Percentiles rank a stretch among this genome's conserved stretches.
Conservation (phyloP, 1,140 invertebrate species). For the Drosophila hydei region DNA sequence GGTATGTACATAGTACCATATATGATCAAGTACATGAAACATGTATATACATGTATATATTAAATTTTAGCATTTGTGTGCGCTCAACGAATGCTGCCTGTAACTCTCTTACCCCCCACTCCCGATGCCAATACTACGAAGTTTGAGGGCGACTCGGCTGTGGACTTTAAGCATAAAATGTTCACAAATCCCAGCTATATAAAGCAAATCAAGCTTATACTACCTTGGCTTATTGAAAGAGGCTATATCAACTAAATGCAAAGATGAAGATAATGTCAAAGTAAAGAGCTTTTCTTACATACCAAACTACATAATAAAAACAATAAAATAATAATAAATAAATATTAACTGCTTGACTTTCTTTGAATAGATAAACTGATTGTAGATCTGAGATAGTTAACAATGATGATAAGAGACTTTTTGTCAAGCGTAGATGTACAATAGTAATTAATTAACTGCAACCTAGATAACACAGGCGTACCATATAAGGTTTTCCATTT, state of each 20-base stretch:
- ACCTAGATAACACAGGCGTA: too few species aligned
- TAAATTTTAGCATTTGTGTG: slow-evolving; percentile 61
- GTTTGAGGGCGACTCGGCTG: slow-evolving; percentile 59
- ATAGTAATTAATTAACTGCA: too few species aligned
- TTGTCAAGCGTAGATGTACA: too few species aligned
- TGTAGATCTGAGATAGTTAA: too few species aligned
- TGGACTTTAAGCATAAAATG: slow-evolving; percentile 62
- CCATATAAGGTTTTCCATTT: too few species aligned
- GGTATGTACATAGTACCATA: slow-evolving; percentile 43
- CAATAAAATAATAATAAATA: slow-evolving; percentile 15
- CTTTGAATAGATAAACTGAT: too few species aligned
- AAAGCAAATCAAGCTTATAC: slow-evolving; percentile 61
- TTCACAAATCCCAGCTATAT: slow-evolving; percentile 64
- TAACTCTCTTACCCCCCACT: slow-evolving; percentile 56
- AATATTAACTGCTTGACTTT: not conserved
- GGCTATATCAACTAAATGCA: slow-evolving; percentile 53
- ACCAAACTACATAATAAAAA: not conserved
- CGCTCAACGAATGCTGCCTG: slow-evolving; percentile 64
- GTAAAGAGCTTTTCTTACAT: too few species aligned
- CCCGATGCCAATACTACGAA: slow-evolving; percentile 60
- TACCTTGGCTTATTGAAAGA: slow-evolving; percentile 70
- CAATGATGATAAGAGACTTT: too few species aligned
- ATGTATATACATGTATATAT: not conserved
- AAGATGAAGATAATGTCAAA: not conserved
- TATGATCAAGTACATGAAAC: not conserved